Evolutionary conservation across 2,888 invertebrate species (phyloP).

Genomic region (Plutella xylostella): DNA sequence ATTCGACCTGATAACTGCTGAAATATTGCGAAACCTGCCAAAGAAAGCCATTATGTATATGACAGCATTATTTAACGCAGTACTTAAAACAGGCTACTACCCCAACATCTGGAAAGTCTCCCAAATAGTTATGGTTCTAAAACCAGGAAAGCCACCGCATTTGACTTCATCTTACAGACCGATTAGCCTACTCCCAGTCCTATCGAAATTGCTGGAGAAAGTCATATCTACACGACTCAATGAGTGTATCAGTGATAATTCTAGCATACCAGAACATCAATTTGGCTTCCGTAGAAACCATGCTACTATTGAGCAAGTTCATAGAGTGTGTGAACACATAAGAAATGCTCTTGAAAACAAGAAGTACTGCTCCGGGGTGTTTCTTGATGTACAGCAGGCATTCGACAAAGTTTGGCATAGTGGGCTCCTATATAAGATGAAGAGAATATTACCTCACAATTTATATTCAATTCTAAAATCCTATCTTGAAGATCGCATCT

Average conservation of each 20-base stretch:
- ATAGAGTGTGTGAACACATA: slow-evolving; percentile 12
- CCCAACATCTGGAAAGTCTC: not conserved
- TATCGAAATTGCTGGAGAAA: too few species aligned
- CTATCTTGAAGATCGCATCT: slow-evolving; percentile 1
- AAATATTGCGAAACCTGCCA: not conserved
- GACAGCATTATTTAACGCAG: not conserved
- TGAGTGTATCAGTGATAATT: too few species aligned
- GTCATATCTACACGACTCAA: too few species aligned
- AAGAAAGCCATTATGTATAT: not conserved
- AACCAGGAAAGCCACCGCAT: not conserved
- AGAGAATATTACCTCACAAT: not conserved
- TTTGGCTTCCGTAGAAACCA: slow-evolving; percentile 13
- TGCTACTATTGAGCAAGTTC: slow-evolving; percentile 17
- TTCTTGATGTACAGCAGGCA: not conserved
- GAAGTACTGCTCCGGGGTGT: not conserved
- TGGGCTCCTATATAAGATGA: not conserved
- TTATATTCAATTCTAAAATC: not conserved
- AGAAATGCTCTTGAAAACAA: not conserved
- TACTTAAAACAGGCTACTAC: not conserved
- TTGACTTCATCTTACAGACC: not conserved
- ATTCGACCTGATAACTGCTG: not conserved
- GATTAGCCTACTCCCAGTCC: too few species aligned
- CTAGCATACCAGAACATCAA: too few species aligned
- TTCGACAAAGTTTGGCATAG: not conserved
- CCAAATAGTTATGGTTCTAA: not conserved